A percentile compares a stretch with the other conserved stretches of the same genome.
Evolutionary conservation across 2,888 invertebrate species (phyloP).

Genomic region (Enchytraeus crypticus): DNA sequence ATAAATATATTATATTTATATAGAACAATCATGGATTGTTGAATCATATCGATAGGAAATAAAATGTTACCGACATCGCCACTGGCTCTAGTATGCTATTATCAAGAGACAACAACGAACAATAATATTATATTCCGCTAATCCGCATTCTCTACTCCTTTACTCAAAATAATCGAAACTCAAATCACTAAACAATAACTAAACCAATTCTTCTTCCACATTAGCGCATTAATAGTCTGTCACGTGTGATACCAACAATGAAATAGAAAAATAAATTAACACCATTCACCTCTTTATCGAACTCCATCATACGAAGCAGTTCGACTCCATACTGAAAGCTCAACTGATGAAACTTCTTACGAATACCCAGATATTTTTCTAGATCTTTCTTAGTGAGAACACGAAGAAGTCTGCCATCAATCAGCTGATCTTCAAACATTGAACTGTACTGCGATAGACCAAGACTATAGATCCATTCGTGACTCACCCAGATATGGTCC

Average conservation of each 20-base stretch:
- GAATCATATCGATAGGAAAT: no score
- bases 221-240: background rate
- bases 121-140: no score
- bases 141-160: no score
- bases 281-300: constrained; percentile 56
- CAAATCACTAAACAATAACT: background rate
- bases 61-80: no score
- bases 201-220: background rate
- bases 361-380: constrained; percentile 83
- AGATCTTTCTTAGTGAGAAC: constrained; percentile 85
- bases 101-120: no score
- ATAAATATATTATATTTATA: no score
- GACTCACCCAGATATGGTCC: constrained; percentile 82
- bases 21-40: no score
- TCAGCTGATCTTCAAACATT: constrained; percentile 75
- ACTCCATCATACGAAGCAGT: constrained; percentile 79
- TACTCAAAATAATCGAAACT: background rate
- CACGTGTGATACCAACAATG: no score
- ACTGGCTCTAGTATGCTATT: no score
- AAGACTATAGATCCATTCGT: constrained; percentile 83
- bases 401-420: constrained; percentile 86
- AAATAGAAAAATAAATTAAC: background rate
- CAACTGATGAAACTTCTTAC: constrained; percentile 85
- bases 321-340: constrained; percentile 89
- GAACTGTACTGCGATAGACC: constrained; percentile 82